Conservation (phyloP, 30 jellyfish, hydroid and myxozoan species). For the Pseudorhiza aurosa region DNA sequence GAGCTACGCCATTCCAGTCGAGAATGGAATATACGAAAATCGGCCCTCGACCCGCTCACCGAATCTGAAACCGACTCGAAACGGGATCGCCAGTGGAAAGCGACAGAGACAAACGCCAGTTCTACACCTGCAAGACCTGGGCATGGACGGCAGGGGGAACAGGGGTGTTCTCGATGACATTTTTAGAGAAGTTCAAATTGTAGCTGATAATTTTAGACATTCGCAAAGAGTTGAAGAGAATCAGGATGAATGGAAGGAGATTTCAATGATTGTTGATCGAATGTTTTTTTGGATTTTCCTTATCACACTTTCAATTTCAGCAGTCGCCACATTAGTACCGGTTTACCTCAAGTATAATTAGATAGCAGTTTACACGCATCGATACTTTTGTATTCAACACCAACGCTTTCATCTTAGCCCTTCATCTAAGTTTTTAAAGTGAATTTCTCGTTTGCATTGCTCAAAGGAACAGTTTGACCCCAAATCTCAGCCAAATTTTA, state of each 20-base stretch:
- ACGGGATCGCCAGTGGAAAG: conserved; percentile 39
- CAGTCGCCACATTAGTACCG: conserved; percentile 75
- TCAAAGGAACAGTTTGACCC: too few species aligned
- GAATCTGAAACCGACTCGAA: conserved; percentile 27
- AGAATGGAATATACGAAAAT: conserved; percentile 20
- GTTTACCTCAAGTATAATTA: conserved; percentile 64
- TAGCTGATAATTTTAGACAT: conserved; percentile 55
- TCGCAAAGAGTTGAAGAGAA: conserved; percentile 60
- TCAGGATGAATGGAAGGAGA: conserved; percentile 86
- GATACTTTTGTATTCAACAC: too few species aligned
- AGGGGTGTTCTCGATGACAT: conserved; percentile 52
- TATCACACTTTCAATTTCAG: conserved; percentile 44
- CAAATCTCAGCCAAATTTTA: too few species aligned
- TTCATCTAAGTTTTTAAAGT: too few species aligned
- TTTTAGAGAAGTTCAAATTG: conserved; percentile 68
- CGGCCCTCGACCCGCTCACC: conserved; percentile 29
- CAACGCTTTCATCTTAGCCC: too few species aligned
- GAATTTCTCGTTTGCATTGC: too few species aligned
- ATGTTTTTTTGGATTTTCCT: conserved; percentile 87
- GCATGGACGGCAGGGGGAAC: conserved; percentile 10
- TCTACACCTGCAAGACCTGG: conserved; percentile 27
- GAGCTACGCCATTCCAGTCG: conserved; percentile 60
- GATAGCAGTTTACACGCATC: too few species aligned
- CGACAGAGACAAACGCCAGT: background rate
- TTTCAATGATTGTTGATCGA: conserved; percentile 83